Percentiles rank a stretch among this genome's conserved stretches.
Evolutionary conservation across 2,888 invertebrate species (phyloP).

Genomic region (Exephanes ischioxanthus): DNA sequence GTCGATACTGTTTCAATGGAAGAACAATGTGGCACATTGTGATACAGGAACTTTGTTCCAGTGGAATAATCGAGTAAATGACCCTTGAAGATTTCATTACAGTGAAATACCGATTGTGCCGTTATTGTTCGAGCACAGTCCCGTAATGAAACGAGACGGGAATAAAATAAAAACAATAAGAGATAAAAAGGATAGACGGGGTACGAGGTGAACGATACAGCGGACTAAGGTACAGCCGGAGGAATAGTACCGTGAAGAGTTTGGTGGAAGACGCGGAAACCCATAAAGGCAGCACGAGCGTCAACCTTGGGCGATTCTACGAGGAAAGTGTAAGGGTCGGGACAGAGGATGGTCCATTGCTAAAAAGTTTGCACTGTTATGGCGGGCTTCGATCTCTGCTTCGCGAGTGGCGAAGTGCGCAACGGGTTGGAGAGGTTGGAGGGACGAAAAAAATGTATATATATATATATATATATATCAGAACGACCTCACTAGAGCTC

Average conservation of each 20-base stretch:
- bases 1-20: background rate
- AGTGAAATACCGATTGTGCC: constrained; percentile 2
- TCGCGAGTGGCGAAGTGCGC: constrained; percentile 44
- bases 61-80: background rate
- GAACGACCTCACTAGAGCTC: constrained; percentile 47
- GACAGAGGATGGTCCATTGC: constrained; percentile 23
- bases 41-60: background rate
- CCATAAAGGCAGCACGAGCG: constrained; percentile 50
- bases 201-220: background rate
- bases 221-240: constrained; percentile 17
- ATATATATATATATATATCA: constrained; percentile 1
- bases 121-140: constrained; percentile 18
- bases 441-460: constrained; percentile 26
- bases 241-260: constrained; percentile 36
- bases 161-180: background rate
- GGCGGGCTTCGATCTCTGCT: constrained; percentile 45
- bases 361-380: constrained; percentile 48
- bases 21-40: background rate
- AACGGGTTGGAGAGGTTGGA: constrained; percentile 12
- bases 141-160: background rate
- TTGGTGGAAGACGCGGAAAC: constrained; percentile 14
- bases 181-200: constrained; percentile 24
- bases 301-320: constrained; percentile 53
- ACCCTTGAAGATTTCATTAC: constrained; percentile 14
- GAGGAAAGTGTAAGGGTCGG: constrained; percentile 22